These are phyloP conservation scores for Pteronotus mesoamericanus DNA, from an alignment of 2,797 vertebrate genomes.

Conservation along the genomic window DNA sequence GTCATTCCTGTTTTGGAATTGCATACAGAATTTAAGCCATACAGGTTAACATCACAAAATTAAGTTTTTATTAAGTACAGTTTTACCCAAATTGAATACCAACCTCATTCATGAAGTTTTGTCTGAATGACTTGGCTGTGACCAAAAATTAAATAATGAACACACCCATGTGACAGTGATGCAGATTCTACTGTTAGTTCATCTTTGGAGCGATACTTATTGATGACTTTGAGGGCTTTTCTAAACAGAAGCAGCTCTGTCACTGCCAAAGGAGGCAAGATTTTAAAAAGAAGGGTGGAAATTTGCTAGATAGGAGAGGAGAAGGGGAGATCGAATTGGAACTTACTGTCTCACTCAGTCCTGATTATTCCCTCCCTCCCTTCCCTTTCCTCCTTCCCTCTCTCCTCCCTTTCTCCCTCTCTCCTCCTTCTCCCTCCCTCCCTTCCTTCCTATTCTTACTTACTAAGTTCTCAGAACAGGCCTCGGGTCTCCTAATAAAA, in stretches of 20 bases:
- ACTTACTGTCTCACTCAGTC: not conserved
- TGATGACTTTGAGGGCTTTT: not conserved
- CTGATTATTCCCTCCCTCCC: not conserved
- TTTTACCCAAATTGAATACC: not conserved
- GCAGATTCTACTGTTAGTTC: not conserved
- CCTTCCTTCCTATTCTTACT: not conserved
- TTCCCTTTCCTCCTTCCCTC: too few species aligned
- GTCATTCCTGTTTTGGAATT: not conserved
- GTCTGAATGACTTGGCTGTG: not conserved
- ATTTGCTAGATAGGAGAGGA: not conserved
- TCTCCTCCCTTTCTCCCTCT: too few species aligned
- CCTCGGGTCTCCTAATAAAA: not conserved
- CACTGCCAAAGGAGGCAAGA: not conserved
- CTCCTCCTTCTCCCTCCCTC: too few species aligned
- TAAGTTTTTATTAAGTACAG: not conserved
- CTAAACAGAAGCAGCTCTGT: not conserved
- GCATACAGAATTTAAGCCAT: not conserved
- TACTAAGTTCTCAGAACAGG: not conserved
- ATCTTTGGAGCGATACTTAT: not conserved
- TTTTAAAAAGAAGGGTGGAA: not conserved
- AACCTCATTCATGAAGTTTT: not conserved
- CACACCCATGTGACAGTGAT: not conserved
- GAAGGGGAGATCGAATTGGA: not conserved
- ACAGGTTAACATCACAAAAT: not conserved
- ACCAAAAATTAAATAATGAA: not conserved